Conservation (phyloP, 2,888 invertebrate genomes). For the Empis stercorea region DNA sequence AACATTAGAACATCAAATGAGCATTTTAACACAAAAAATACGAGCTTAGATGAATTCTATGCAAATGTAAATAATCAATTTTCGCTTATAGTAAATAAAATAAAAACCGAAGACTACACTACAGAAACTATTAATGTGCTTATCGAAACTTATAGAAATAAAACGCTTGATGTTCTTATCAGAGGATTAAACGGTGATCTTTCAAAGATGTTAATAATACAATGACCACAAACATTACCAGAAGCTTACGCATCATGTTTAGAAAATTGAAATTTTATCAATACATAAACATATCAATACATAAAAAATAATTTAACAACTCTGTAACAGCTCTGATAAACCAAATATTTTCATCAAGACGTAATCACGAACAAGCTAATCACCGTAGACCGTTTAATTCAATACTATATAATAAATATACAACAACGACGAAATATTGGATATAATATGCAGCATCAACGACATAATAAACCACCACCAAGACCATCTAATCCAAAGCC, state of each 20-base stretch:
- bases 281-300: background rate
- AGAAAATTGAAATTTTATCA: background rate
- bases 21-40: conserved; percentile 1
- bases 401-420: no score
- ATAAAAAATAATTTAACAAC: background rate
- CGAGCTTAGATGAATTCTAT: conserved; percentile 3
- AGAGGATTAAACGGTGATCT: conserved; percentile 2
- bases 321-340: conserved; percentile 4
- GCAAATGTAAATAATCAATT: conserved; percentile 1
- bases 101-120: background rate
- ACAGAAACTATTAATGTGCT: background rate
- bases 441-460: conserved; percentile 3
- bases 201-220: background rate
- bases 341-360: background rate
- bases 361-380: background rate
- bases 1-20: conserved; percentile 4
- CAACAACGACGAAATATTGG: background rate
- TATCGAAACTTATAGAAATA: background rate
- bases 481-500: conserved; percentile 2
- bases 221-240: conserved; percentile 1
- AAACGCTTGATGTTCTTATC: conserved; percentile 2
- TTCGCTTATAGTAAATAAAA: background rate
- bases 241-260: conserved; percentile 5
- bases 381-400: background rate
- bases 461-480: background rate